phyloP scores from a whole-genome alignment of 2,113 vertebrate species.

The Aptenodytes patagonicus region DNA sequence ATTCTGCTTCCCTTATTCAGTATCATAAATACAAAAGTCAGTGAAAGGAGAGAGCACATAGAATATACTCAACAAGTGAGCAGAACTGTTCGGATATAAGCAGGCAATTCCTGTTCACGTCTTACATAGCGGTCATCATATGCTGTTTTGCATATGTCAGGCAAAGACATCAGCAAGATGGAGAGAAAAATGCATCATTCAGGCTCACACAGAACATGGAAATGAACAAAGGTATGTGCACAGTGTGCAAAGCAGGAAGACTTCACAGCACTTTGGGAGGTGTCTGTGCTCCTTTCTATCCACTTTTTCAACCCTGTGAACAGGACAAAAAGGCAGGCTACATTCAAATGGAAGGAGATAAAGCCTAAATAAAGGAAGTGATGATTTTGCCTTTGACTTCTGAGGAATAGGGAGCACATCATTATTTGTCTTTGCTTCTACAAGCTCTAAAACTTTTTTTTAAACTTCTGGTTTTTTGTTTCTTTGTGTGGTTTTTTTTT shows the following conservation, averaged over 20 bases:
- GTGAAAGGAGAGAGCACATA: background rate
- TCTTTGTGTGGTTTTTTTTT: background rate
- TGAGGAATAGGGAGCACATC: background rate
- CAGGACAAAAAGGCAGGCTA: background rate
- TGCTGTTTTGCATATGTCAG: accelerated
- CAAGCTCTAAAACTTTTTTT: background rate
- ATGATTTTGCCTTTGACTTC: background rate
- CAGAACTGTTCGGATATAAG: background rate
- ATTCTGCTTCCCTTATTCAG: background rate
- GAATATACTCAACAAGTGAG: background rate
- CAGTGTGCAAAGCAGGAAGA: background rate
- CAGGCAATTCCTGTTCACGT: background rate
- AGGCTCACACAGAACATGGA: background rate
- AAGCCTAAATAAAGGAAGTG: background rate
- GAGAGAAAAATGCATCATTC: background rate
- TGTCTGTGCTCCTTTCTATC: background rate
- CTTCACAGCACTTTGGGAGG: background rate
- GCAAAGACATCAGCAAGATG: background rate
- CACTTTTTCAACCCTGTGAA: background rate
- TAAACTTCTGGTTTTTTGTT: background rate
- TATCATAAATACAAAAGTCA: background rate
- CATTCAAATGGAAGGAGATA: background rate
- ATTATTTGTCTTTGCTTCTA: background rate
- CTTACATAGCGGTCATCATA: accelerated
- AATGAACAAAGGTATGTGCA: background rate